Base-by-base conservation (phyloP, 2,113 vertebrate genomes). In the Aleadryas rufinucha region DNA sequence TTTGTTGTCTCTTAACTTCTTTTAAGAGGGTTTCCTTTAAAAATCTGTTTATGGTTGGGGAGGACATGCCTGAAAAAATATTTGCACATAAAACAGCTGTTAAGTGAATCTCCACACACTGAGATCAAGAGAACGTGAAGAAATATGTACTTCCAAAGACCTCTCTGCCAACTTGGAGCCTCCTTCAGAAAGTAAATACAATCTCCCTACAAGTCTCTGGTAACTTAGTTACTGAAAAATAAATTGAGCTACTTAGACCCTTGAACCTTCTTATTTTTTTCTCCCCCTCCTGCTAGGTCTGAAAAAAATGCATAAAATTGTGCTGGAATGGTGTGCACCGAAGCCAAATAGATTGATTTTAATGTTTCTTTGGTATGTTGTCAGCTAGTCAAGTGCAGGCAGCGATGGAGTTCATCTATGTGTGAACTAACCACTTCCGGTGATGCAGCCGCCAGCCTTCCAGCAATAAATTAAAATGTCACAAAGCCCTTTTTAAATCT, bases 21-120 rank as follows among this genome's bases (percentile, higher is more conserved):
- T 97, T 97, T 85, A 88, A 96, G 82, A 96, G 71, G 20, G 53
- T 92, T 90, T 92, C 91, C 96, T 95, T 93, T 95, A 97, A 96
- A 97, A 95, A 87, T 97, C 97, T 98, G 96, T 98, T 98, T 98
- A 96, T 97, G 95, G 90, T 93, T 97, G 94, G 90, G 96, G 97
- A 98, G 98, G 98, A 98, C 95, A 61, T 98, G 98, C 97, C 98
- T 99, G 98, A 99, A 98, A 99, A 98, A 98, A 97, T 97, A 95
- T 97, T 98, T 97, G 97, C 97, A 98, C 97, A 98, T 98, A 97
- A 97, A 98, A 98, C 98, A 98, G 97, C 97, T 98, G 98, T 97
- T 98, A 98, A 98, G 98, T 91, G 94, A 98, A 97, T 98, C 91
- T 98, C 91, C 97, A 97, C 98, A 97, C 97, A 97, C 97, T 97